Conservation (phyloP, 2,113 vertebrate species). For the Odontesthes bonariensis region DNA sequence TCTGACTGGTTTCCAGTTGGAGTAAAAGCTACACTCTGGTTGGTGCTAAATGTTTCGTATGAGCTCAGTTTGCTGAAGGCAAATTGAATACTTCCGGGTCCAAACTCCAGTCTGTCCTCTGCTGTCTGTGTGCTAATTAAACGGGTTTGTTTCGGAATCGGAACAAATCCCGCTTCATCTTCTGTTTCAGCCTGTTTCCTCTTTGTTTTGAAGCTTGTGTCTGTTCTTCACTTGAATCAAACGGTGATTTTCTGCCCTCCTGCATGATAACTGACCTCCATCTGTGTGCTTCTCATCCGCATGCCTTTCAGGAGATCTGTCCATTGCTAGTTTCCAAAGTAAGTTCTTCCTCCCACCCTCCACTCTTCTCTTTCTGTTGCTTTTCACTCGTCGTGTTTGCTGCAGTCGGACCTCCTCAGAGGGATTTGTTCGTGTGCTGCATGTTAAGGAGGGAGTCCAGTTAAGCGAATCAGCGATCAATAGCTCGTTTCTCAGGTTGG, state of each 20-base stretch:
- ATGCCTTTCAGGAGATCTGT: constrained; percentile 88
- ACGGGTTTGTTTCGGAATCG: background rate
- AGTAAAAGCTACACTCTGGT: too few species aligned
- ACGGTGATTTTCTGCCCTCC: constrained; percentile 17
- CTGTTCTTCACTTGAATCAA: background rate
- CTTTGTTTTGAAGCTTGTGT: background rate
- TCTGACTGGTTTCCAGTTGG: too few species aligned
- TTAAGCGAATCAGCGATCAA: too few species aligned
- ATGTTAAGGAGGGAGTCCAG: background rate
- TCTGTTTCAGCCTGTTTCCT: background rate
- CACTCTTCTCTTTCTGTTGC: background rate
- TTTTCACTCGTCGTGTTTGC: background rate
- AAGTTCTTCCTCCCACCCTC: constrained; percentile 76
- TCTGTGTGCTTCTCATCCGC: constrained; percentile 66
- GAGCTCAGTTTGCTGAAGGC: too few species aligned
- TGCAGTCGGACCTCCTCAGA: too few species aligned
- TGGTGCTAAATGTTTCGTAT: too few species aligned
- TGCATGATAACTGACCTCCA: constrained; percentile 30
- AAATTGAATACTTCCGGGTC: too few species aligned
- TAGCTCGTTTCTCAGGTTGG: too few species aligned
- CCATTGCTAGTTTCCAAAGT: constrained; percentile 92
- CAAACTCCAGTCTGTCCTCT: too few species aligned
- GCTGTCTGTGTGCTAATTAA: background rate
- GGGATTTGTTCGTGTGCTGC: background rate
- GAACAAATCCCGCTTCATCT: background rate